phyloP scores from a whole-genome alignment of 2,888 invertebrate genomes.

The Amblyjoppa fuscipennis region DNA sequence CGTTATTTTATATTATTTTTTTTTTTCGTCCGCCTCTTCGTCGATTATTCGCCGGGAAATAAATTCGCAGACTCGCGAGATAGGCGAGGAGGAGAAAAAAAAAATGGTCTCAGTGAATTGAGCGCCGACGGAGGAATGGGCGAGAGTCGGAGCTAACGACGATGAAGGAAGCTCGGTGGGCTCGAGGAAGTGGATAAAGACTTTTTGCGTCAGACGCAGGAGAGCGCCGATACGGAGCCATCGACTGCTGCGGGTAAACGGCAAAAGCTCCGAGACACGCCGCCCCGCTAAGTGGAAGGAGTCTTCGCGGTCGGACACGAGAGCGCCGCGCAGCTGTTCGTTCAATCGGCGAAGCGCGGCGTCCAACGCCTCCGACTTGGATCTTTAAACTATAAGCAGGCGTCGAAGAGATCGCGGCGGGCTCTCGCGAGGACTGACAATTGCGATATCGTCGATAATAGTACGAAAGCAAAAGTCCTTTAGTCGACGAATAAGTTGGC shows the following conservation, averaged over 20 bases:
- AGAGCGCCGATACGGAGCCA: not conserved
- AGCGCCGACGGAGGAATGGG: too few relatives aligned
- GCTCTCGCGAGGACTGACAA: conserved; percentile 16
- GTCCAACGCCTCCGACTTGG: too few relatives aligned
- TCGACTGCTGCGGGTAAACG: not conserved
- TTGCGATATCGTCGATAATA: conserved; percentile 41
- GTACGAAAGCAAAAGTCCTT: not conserved
- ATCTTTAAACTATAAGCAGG: too few relatives aligned
- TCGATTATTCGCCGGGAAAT: not conserved
- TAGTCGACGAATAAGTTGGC: not conserved
- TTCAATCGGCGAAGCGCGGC: not conserved
- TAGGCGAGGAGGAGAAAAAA: not conserved
- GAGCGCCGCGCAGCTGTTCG: conserved; percentile 45
- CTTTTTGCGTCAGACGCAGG: not conserved
- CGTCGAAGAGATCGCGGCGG: conserved; percentile 23
- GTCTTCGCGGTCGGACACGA: conserved; percentile 22
- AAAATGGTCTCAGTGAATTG: not conserved
- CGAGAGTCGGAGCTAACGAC: not conserved
- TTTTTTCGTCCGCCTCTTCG: not conserved
- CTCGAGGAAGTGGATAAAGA: conserved; percentile 6
- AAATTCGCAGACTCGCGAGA: not conserved
- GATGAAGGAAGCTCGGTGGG: not conserved
- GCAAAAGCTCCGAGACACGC: not conserved
- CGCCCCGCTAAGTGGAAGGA: conserved; percentile 47
- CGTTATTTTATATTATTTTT: not conserved